Percentiles rank a stretch among this genome's conserved stretches.
These are phyloP conservation scores for Argopecten irradians DNA, from an alignment of 1,140 invertebrate genomes.

Conservation along the genomic window DNA sequence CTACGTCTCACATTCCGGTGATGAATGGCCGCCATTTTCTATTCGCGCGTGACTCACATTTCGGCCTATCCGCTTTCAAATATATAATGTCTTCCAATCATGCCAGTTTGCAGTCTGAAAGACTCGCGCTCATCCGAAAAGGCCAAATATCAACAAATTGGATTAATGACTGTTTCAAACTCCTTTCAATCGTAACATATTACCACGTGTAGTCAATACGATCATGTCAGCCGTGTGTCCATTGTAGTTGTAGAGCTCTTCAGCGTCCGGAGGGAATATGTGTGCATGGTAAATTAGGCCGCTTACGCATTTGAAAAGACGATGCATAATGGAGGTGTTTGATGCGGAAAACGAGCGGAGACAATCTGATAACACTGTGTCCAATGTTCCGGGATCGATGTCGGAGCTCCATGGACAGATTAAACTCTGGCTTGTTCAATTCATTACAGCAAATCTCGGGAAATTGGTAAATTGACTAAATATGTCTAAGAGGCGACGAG, in stretches of 20 bases:
- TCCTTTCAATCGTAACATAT: slow-evolving; percentile 14
- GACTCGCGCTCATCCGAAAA: slow-evolving; percentile 14
- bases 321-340: slow-evolving; percentile 17
- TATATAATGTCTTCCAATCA: slow-evolving; percentile 6
- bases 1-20: background rate
- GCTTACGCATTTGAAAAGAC: slow-evolving; percentile 21
- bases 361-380: background rate
- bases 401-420: background rate
- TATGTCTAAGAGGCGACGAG: slow-evolving; percentile 7
- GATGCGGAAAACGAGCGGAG: background rate
- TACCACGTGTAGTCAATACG: slow-evolving; percentile 6
- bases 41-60: background rate
- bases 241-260: background rate
- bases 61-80: background rate
- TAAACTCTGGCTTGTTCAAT: slow-evolving; percentile 22
- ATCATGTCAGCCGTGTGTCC: background rate
- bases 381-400: slow-evolving; percentile 12
- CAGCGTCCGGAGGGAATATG: slow-evolving; percentile 2
- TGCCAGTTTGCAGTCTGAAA: background rate
- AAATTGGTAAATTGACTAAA: slow-evolving; percentile 1
- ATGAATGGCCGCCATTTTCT: slow-evolving; percentile 15
- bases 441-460: slow-evolving; percentile 12
- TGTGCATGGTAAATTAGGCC: slow-evolving; percentile 13
- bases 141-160: slow-evolving; percentile 21
- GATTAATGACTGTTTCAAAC: slow-evolving; percentile 11